A percentile compares a stretch with the other conserved stretches of the same genome.
Evolutionary conservation across 2,113 vertebrate genomes (phyloP).

Genomic region (Chauna torquata): DNA sequence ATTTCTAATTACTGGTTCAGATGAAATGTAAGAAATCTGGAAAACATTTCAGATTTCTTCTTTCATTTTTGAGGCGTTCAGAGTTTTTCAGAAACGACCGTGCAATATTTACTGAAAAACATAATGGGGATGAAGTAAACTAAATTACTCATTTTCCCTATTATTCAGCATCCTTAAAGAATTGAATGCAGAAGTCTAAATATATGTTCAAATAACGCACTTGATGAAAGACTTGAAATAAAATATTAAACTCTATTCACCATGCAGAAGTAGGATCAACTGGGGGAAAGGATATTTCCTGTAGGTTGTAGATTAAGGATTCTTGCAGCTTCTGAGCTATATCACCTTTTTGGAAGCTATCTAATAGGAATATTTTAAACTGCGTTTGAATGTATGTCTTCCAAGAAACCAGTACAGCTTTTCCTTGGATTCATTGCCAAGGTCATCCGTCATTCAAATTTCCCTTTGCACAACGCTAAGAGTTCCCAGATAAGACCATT

Average conservation of each 20-base stretch:
- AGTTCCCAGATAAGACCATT: background rate
- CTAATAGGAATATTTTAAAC: background rate
- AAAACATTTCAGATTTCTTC: background rate
- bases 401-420: background rate
- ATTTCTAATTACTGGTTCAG: background rate
- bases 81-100: background rate
- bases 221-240: background rate
- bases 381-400: background rate
- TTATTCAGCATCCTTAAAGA: background rate
- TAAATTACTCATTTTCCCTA: background rate
- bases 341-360: background rate
- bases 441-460: background rate
- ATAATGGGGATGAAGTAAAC: background rate
- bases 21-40: background rate
- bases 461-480: background rate
- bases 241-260: background rate
- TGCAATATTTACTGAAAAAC: background rate
- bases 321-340: background rate
- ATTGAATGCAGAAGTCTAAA: background rate
- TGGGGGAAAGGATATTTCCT: background rate
- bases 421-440: background rate
- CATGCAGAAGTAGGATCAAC: background rate
- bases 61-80: background rate
- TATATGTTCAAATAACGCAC: background rate
- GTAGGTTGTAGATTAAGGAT: background rate